A percentile compares a stretch with the other conserved stretches of the same genome.
Evolutionary conservation across 2,888 invertebrate genomes (phyloP).

Genomic region (Xestia c-nigrum): DNA sequence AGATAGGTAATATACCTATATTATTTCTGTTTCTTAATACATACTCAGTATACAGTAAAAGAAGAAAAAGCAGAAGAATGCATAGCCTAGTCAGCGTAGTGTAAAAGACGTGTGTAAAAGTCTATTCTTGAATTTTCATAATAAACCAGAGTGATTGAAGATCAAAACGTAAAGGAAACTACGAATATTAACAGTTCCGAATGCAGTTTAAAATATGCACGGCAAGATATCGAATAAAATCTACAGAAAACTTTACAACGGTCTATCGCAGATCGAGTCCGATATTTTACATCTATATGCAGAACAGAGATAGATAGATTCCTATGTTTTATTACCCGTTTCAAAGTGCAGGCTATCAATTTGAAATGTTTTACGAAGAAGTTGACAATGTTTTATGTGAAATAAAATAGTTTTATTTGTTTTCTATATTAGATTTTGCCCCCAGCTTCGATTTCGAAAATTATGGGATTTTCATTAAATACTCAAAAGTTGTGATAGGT

Average conservation of each 20-base stretch:
- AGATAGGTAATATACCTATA: too few species aligned
- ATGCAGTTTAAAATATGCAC: constrained; percentile 22
- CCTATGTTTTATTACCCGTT: constrained; percentile 36
- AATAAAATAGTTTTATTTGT: neutral
- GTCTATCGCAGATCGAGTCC: constrained; percentile 2
- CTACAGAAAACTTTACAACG: constrained; percentile 13
- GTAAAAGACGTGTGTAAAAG: too few species aligned
- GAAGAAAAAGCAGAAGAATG: too few species aligned
- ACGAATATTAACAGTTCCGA: neutral
- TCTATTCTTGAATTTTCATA: neutral
- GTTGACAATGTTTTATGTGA: constrained; percentile 29
- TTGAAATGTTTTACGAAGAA: constrained; percentile 28
- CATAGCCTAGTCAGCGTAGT: too few species aligned
- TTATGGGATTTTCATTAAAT: too few species aligned
- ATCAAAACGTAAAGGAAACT: neutral
- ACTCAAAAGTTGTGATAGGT: too few species aligned
- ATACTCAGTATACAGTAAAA: too few species aligned
- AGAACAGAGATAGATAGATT: constrained; percentile 11
- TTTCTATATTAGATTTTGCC: neutral
- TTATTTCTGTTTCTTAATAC: too few species aligned
- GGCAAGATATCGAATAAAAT: neutral
- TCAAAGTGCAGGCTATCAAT: constrained; percentile 38
- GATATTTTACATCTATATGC: constrained; percentile 20
- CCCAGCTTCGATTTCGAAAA: too few species aligned
- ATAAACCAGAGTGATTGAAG: neutral